Evolutionary conservation across 2,888 invertebrate genomes (phyloP), one percentile per base, ranked within the genome.

Genomic region (Synergus laeviventris): DNA sequence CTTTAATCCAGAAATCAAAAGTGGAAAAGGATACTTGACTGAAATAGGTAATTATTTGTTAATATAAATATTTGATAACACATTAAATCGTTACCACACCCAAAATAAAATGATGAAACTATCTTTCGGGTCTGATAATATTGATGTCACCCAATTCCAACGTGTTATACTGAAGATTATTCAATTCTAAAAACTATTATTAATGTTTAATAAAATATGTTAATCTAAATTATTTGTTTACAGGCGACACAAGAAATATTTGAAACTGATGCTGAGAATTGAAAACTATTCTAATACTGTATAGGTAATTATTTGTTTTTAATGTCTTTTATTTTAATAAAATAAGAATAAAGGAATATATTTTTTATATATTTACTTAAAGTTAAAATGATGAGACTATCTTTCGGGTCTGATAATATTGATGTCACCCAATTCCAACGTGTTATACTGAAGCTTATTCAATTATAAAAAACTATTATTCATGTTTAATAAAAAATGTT

Each of bases 361-460:
- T n/a, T n/a, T n/a, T n/a, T n/a, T n/a, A n/a, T n/a, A n/a, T n/a
- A n/a, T n/a, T n/a, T n/a, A n/a, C n/a, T n/a, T n/a, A n/a, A n/a
- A n/a, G n/a, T n/a, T 31, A 16, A 75, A 74, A 83, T 84, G 85
- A 85, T 86, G 85, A 84, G 80, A 77, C 74, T 81, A 84, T 85
- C 85, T 85, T 86, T 86, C 86, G 86, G 86, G 86, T 81, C 86
- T 86, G 86, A 86, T 83, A 76, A 83, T 82, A 81, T 85, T 86
- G 85, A 84, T 80, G 86, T 80, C 75, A 80, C 80, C 78, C 78
- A 75, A 78, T 78, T 78, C 84, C 84, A 84, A 84, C 78, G 77
- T 84, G 59, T 81, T 76, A 73, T 75, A 79, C 81, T 77, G 79
- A 82, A 64, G 18, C 18, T 62, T n/a, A 39, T 38, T 38, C 16